Conservation (phyloP, 2,888 invertebrate species). For the Mystacides longicornis region DNA sequence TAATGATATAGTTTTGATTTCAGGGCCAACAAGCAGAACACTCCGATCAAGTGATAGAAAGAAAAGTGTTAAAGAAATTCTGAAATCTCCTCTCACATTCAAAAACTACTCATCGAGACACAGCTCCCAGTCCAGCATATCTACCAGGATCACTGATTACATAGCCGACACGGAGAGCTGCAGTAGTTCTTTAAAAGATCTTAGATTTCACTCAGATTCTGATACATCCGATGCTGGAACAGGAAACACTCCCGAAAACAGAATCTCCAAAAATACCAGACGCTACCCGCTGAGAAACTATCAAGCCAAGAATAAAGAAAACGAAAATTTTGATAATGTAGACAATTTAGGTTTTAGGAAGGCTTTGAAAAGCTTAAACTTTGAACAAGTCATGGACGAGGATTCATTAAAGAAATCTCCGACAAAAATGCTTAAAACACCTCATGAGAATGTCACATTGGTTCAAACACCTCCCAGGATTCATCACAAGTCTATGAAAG, state of each 20-base stretch:
- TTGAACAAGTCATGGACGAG: background rate
- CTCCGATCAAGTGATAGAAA: constrained; percentile 27
- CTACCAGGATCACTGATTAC: constrained; percentile 41
- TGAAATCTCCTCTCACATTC: constrained; percentile 45
- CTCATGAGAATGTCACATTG: constrained; percentile 37
- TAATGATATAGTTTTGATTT: background rate
- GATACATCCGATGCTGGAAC: constrained; percentile 38
- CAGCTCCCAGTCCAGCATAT: constrained; percentile 31
- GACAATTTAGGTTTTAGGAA: constrained; percentile 5
- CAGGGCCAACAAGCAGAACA: constrained; percentile 31
- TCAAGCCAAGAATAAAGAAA: constrained; percentile 25
- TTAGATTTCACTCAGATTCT: constrained; percentile 45
- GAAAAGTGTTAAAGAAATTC: constrained; percentile 34
- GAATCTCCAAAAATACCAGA: constrained; percentile 4
- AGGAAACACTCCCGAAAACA: constrained; percentile 43
- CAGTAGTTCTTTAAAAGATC: constrained; percentile 46
- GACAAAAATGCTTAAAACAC: constrained; percentile 36
- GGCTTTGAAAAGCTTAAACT: background rate
- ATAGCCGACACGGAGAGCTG: constrained; percentile 47
- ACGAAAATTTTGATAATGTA: constrained; percentile 25
- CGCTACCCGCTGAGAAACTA: constrained; percentile 7
- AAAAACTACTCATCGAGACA: constrained; percentile 40
- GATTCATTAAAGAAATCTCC: constrained; percentile 25
- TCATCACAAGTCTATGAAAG: constrained; percentile 32
- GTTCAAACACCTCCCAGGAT: constrained; percentile 40